Evolutionary conservation across 2,113 vertebrate species (phyloP).

Genomic region (Meleagris gallopavo): DNA sequence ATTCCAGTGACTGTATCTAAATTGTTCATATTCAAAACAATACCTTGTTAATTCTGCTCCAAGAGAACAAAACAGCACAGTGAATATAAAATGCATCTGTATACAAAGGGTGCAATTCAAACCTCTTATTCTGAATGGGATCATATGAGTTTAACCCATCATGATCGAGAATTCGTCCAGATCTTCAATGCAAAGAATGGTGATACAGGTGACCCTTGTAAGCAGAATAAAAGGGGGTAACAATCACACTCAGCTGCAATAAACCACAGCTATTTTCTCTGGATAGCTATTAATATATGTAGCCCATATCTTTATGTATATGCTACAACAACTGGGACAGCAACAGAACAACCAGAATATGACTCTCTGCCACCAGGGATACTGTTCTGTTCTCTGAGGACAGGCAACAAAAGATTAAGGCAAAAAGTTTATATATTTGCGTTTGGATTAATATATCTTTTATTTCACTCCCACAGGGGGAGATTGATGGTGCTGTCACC

Average conservation of each 20-base stretch:
- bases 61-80: background rate
- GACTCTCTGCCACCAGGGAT: background rate
- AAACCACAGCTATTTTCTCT: background rate
- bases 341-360: background rate
- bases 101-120: fast-evolving
- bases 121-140: background rate
- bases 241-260: background rate
- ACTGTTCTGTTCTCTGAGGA: background rate
- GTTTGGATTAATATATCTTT: background rate
- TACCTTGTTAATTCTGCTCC: background rate
- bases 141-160: background rate
- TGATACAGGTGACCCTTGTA: background rate
- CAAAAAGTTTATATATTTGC: background rate
- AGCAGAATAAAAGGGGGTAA: background rate
- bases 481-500: background rate
- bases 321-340: background rate
- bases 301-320: background rate
- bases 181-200: too few species aligned
- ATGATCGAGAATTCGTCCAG: background rate
- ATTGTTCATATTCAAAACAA: background rate
- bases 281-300: background rate
- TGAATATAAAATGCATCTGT: background rate
- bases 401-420: background rate
- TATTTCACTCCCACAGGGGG: background rate
- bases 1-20: background rate